Conservation (phyloP, 2,113 vertebrate species). For the Hydrolagus affinis region DNA sequence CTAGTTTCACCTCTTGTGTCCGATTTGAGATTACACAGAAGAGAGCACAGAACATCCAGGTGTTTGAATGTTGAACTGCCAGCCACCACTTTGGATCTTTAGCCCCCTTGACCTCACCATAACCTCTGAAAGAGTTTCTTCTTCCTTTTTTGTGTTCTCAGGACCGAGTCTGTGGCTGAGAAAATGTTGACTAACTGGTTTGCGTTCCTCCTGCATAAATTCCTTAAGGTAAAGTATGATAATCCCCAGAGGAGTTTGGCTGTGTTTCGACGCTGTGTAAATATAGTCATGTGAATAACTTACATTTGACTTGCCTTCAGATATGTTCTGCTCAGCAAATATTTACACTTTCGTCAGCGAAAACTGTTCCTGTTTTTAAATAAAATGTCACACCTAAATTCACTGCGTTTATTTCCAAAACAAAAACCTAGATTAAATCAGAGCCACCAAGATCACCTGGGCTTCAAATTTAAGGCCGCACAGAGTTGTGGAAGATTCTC, state of each 20-base stretch:
- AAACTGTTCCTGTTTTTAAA: too few species aligned
- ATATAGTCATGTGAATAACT: background rate
- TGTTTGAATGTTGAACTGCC: background rate
- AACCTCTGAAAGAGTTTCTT: background rate
- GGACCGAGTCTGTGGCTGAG: constrained; percentile 76
- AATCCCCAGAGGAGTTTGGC: constrained; percentile 24
- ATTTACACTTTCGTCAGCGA: too few species aligned
- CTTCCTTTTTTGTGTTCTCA: constrained; percentile 42
- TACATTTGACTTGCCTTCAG: too few species aligned
- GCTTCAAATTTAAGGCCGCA: too few species aligned
- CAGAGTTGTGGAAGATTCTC: too few species aligned
- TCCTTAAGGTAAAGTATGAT: constrained; percentile 70
- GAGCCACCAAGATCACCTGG: too few species aligned
- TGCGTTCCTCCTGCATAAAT: constrained; percentile 83
- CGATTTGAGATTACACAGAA: background rate
- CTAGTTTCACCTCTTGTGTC: too few species aligned
- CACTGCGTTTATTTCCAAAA: too few species aligned
- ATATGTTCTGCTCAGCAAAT: too few species aligned
- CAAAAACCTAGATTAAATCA: too few species aligned
- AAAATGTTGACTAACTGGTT: constrained; percentile 97
- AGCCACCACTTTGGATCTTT: background rate
- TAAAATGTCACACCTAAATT: too few species aligned
- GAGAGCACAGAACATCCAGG: background rate
- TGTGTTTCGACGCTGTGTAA: background rate
- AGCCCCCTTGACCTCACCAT: background rate